Conservation (phyloP, 2,888 invertebrate species). For the Eucriotettix oculatus region DNA sequence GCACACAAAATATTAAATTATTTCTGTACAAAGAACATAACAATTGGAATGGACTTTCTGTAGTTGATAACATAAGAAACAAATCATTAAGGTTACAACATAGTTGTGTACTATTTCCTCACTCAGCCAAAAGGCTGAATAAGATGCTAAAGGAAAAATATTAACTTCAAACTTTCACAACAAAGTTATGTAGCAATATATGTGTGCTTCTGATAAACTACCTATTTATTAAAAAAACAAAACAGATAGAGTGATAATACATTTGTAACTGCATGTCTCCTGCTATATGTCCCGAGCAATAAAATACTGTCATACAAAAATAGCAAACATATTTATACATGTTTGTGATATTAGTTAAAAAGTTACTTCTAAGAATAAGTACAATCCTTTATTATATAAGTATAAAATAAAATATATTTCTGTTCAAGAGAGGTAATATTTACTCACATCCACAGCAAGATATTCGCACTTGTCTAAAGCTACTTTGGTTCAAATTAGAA, state of each 20-base stretch:
- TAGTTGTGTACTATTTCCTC: not conserved
- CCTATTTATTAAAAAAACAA: too few species aligned
- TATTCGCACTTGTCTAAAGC: not conserved
- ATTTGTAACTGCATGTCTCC: not conserved
- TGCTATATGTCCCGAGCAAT: not conserved
- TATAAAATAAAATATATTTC: not conserved
- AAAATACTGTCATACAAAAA: conserved; percentile 2
- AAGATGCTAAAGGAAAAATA: not conserved
- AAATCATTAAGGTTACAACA: not conserved
- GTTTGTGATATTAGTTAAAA: not conserved
- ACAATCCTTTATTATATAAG: not conserved
- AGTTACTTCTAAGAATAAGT: conserved; percentile 1
- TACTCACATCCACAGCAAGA: not conserved
- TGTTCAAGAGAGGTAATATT: conserved; percentile 1
- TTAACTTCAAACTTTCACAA: not conserved
- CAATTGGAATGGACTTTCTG: not conserved
- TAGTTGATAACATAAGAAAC: not conserved
- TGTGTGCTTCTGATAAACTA: too few species aligned
- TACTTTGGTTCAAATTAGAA: not conserved
- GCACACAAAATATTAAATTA: too few species aligned
- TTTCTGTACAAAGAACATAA: too few species aligned
- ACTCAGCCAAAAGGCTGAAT: not conserved
- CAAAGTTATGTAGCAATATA: not conserved
- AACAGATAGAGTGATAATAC: too few species aligned
- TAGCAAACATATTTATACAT: not conserved